Percentiles rank a stretch among this genome's conserved stretches.
Conservation (phyloP, 2,888 invertebrate species). For the Lithophane ornitopus region DNA sequence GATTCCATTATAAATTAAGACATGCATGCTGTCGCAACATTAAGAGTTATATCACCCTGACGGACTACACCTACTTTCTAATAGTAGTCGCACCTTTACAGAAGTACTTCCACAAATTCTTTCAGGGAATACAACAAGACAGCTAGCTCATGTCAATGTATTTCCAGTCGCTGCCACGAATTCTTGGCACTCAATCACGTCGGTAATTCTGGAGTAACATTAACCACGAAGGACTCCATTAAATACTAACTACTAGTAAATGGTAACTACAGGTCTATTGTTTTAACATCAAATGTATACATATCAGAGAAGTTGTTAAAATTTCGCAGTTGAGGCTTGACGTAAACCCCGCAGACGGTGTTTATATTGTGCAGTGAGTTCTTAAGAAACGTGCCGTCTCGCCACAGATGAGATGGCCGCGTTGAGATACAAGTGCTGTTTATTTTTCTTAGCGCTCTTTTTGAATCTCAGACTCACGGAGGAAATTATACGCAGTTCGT, state of each 20-base stretch:
- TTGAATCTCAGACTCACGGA: slow-evolving; percentile 77
- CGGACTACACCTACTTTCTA: slow-evolving; percentile 34
- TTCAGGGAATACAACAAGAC: slow-evolving; percentile 48
- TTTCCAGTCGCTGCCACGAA: slow-evolving; percentile 55
- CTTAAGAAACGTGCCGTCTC: slow-evolving; percentile 83
- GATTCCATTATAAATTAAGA: slow-evolving; percentile 40
- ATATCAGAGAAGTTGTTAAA: slow-evolving; percentile 72
- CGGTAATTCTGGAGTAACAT: slow-evolving; percentile 62
- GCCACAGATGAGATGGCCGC: slow-evolving; percentile 85
- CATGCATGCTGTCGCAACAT: slow-evolving; percentile 24
- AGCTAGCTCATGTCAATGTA: slow-evolving; percentile 55
- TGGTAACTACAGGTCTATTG: slow-evolving; percentile 54
- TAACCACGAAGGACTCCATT: slow-evolving; percentile 58
- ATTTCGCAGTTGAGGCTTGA: slow-evolving; percentile 72
- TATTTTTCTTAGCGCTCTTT: slow-evolving; percentile 84
- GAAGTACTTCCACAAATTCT: slow-evolving; percentile 52
- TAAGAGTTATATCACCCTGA: slow-evolving; percentile 37
- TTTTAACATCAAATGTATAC: slow-evolving; percentile 54
- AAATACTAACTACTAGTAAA: slow-evolving; percentile 51
- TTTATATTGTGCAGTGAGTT: slow-evolving; percentile 82
- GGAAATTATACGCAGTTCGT: slow-evolving; percentile 83
- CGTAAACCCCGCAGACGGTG: slow-evolving; percentile 82
- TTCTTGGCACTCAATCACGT: slow-evolving; percentile 63
- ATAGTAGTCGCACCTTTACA: slow-evolving; percentile 44
- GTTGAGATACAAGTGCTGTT: slow-evolving; percentile 87